These are phyloP conservation scores for Chydorus sphaericus DNA, from an alignment of 2,888 invertebrate species.

Conservation along the genomic window DNA sequence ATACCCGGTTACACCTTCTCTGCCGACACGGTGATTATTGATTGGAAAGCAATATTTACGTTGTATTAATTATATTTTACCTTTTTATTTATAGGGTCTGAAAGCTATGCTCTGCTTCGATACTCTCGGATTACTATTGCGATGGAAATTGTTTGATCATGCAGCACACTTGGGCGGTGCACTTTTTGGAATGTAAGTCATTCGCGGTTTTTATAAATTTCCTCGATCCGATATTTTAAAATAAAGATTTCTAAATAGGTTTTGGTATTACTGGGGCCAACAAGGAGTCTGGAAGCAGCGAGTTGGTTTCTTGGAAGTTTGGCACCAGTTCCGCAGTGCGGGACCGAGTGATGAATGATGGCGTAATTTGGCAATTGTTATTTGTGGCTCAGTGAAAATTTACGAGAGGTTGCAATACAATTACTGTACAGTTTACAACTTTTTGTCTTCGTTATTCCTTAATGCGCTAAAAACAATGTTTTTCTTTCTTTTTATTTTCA, in stretches of 20 bases:
- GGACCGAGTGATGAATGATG: background rate
- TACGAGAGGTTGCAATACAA: too few relatives aligned
- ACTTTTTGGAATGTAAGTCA: slow-evolving; percentile 70
- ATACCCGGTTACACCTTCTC: slow-evolving; percentile 78
- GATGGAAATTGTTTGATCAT: slow-evolving; percentile 91
- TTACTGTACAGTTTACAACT: too few relatives aligned
- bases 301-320: background rate
- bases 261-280: background rate
- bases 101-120: slow-evolving; percentile 76
- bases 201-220: background rate
- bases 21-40: slow-evolving; percentile 55
- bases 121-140: slow-evolving; percentile 59
- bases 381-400: too few relatives aligned
- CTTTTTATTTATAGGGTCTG: slow-evolving; percentile 48
- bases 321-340: background rate
- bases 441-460: too few relatives aligned
- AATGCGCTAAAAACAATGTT: too few relatives aligned
- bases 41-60: background rate
- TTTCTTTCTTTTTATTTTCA: too few relatives aligned
- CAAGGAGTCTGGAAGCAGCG: background rate
- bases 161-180: slow-evolving; percentile 97
- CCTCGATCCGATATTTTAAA: background rate
- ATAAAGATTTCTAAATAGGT: background rate
- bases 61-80: background rate
- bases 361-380: too few relatives aligned